Evolutionary conservation across 2,113 vertebrate genomes (phyloP).

Genomic region (Sphaerodactylus townsendi): DNA sequence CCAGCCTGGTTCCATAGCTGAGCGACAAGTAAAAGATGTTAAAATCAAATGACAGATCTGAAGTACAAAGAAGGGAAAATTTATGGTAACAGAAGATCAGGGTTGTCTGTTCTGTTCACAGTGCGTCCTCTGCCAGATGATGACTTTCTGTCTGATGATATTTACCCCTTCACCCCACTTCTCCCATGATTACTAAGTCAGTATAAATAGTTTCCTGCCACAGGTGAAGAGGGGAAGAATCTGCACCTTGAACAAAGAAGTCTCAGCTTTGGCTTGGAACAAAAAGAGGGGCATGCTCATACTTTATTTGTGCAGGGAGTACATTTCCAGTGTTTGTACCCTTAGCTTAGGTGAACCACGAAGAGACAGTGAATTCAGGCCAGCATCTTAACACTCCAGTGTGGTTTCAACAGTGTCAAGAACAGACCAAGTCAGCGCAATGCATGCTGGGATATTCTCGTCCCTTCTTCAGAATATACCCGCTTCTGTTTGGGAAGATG

Average conservation of each 20-base stretch:
- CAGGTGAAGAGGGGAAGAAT: not conserved
- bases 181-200: rapidly evolving
- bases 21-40: constrained; percentile 62
- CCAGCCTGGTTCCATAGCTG: constrained; percentile 64
- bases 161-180: constrained; percentile 16
- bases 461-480: rapidly evolving
- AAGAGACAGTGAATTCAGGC: rapidly evolving
- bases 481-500: rapidly evolving
- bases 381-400: rapidly evolving
- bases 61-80: constrained; percentile 42
- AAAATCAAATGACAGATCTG: constrained; percentile 47
- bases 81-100: not conserved
- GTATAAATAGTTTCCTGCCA: not conserved
- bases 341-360: not conserved
- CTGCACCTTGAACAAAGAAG: not conserved
- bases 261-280: not conserved
- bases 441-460: rapidly evolving
- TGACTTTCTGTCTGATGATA: not conserved
- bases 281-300: not conserved
- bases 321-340: not conserved
- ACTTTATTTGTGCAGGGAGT: rapidly evolving
- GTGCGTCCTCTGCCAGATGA: not conserved
- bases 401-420: rapidly evolving
- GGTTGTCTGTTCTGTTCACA: constrained; percentile 22
- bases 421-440: constrained; percentile 35